These are phyloP conservation scores for Trichopria drosophilae DNA, from an alignment of 2,888 invertebrate genomes.

Conservation along the genomic window DNA sequence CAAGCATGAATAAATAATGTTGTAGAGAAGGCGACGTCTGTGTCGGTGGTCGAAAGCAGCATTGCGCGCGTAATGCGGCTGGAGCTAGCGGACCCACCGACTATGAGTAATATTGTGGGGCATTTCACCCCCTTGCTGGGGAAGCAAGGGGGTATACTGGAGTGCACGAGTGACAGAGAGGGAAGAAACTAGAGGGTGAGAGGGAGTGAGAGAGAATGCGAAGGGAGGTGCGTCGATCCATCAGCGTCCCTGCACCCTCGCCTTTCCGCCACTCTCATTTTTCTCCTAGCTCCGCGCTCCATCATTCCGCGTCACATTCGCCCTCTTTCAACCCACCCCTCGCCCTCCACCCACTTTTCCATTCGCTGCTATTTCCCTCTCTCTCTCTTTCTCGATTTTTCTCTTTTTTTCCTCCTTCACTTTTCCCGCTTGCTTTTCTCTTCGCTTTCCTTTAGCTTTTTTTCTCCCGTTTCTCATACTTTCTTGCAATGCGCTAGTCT, in stretches of 20 bases:
- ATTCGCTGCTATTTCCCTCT: slow-evolving; percentile 28
- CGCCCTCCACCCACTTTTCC: slow-evolving; percentile 27
- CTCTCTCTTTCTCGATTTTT: slow-evolving; percentile 7
- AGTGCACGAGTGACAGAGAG: slow-evolving; percentile 33
- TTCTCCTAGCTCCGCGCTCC: slow-evolving; percentile 59
- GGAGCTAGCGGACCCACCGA: slow-evolving; percentile 47
- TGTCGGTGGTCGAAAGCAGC: slow-evolving; percentile 33
- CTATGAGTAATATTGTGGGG: slow-evolving; percentile 59
- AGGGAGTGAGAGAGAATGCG: slow-evolving; percentile 38
- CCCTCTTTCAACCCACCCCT: slow-evolving; percentile 55
- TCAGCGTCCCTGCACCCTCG: slow-evolving; percentile 58
- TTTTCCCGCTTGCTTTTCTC: too few species aligned
- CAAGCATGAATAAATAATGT: slow-evolving; percentile 56
- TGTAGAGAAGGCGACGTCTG: slow-evolving; percentile 34
- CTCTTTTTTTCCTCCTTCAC: slow-evolving; percentile 27
- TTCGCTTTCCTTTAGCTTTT: too few species aligned
- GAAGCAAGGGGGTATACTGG: slow-evolving; percentile 37
- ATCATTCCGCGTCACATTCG: slow-evolving; percentile 58
- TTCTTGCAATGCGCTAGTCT: too few species aligned
- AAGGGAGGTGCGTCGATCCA: slow-evolving; percentile 56
- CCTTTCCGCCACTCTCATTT: slow-evolving; percentile 59
- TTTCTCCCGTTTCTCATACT: too few species aligned
- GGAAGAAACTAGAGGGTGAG: slow-evolving; percentile 33
- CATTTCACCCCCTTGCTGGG: slow-evolving; percentile 53
- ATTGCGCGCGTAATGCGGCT: slow-evolving; percentile 37